Conservation (phyloP, 2,888 invertebrate genomes). For the Apeira syringaria region DNA sequence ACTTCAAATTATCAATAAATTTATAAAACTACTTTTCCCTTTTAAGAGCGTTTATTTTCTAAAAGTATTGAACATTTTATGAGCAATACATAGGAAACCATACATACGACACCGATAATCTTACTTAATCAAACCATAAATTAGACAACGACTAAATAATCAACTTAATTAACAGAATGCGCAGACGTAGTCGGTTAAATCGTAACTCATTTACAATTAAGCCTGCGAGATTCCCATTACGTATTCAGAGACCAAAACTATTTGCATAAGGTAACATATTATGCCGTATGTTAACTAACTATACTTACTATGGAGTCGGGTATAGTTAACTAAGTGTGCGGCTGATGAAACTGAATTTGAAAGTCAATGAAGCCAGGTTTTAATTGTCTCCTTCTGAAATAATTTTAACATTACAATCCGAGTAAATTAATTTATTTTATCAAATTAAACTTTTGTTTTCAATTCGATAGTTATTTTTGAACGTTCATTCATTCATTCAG, state of each 20-base stretch:
- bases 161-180: constrained; percentile 16
- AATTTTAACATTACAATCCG: too few relatives aligned
- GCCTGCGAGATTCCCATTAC: constrained; percentile 20
- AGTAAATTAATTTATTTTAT: too few relatives aligned
- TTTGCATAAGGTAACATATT: constrained; percentile 28
- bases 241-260: constrained; percentile 28
- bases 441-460: too few relatives aligned
- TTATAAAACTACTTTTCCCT: too few relatives aligned
- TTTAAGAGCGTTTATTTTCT: too few relatives aligned
- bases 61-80: too few relatives aligned
- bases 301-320: neutral
- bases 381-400: neutral
- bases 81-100: too few relatives aligned
- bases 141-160: constrained; percentile 3
- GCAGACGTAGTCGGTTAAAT: constrained; percentile 17
- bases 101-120: too few relatives aligned
- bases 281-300: constrained; percentile 19
- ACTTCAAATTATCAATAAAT: too few relatives aligned
- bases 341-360: constrained; percentile 12
- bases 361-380: constrained; percentile 14
- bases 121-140: neutral
- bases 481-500: too few relatives aligned
- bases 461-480: too few relatives aligned
- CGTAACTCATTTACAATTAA: constrained; percentile 23
- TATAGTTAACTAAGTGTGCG: constrained; percentile 7